phyloP scores from a whole-genome alignment of 2,888 invertebrate genomes.

The Tipula confusa region DNA sequence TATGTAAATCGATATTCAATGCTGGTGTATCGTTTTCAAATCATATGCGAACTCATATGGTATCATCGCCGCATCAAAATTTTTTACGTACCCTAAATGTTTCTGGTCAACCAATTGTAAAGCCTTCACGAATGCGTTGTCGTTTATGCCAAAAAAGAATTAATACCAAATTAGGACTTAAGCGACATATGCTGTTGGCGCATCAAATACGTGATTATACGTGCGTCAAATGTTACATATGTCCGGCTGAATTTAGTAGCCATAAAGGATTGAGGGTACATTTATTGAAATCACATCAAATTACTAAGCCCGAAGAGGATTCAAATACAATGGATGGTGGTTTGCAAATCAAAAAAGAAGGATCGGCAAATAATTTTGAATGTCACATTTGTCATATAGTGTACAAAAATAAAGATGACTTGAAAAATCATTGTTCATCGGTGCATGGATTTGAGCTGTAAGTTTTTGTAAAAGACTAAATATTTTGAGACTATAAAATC shows the following conservation, averaged over 20 bases:
- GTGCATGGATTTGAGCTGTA: slow-evolving; percentile 41
- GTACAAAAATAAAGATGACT: slow-evolving; percentile 45
- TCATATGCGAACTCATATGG: slow-evolving; percentile 48
- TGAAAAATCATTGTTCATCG: slow-evolving; percentile 45
- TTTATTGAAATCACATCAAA: slow-evolving; percentile 47
- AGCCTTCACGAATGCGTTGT: slow-evolving; percentile 45
- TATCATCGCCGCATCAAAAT: slow-evolving; percentile 26
- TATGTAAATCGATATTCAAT: slow-evolving; percentile 47
- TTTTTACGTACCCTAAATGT: not conserved
- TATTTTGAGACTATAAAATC: slow-evolving; percentile 32
- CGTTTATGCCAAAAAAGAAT: slow-evolving; percentile 49
- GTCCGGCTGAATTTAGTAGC: slow-evolving; percentile 50
- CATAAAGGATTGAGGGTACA: slow-evolving; percentile 50
- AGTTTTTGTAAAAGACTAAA: not conserved
- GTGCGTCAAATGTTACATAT: slow-evolving; percentile 48
- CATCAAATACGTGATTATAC: slow-evolving; percentile 49
- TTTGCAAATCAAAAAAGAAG: not conserved
- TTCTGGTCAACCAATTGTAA: not conserved
- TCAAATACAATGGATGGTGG: not conserved
- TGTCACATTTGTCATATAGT: slow-evolving; percentile 49
- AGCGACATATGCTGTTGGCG: slow-evolving; percentile 49
- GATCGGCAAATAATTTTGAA: slow-evolving; percentile 42
- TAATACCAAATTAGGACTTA: slow-evolving; percentile 48
- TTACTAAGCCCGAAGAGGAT: slow-evolving; percentile 28
- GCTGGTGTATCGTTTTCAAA: slow-evolving; percentile 48